A percentile compares a stretch with the other conserved stretches of the same genome.
Evolutionary conservation across 2,113 vertebrate genomes (phyloP).

Genomic region (Typhlomys cinereus): DNA sequence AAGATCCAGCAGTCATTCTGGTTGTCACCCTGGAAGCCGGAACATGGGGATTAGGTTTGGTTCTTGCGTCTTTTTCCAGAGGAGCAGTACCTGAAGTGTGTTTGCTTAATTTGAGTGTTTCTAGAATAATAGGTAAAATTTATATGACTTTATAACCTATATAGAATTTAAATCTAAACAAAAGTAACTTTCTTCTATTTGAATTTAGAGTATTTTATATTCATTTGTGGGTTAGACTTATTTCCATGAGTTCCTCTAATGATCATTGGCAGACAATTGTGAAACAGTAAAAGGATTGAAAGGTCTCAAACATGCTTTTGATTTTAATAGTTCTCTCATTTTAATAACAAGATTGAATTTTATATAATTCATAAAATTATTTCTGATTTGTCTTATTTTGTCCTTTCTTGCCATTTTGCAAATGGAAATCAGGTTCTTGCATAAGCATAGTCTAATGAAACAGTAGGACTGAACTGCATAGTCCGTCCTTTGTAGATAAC

Average conservation of each 20-base stretch:
- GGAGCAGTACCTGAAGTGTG: neutral
- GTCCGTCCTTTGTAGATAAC: neutral
- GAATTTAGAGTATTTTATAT: neutral
- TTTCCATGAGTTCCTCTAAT: neutral
- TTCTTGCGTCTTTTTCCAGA: neutral
- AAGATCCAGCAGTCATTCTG: too few species aligned
- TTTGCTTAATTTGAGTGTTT: neutral
- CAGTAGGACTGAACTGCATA: neutral
- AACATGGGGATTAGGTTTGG: neutral
- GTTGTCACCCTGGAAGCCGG: constrained; percentile 66
- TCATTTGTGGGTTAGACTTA: neutral
- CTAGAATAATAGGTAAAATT: neutral
- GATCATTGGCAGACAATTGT: neutral
- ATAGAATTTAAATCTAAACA: too few species aligned
- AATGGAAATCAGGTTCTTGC: neutral
- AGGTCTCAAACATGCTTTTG: neutral
- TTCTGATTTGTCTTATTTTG: neutral
- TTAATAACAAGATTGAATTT: neutral
- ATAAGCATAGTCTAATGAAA: neutral
- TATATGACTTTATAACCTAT: too few species aligned
- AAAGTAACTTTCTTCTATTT: neutral
- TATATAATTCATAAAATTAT: neutral
- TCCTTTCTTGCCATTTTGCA: neutral
- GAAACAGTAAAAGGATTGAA: neutral
- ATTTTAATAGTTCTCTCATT: neutral